phyloP scores from a whole-genome alignment of 23 tunicate genomes.

The Styela plicata region DNA sequence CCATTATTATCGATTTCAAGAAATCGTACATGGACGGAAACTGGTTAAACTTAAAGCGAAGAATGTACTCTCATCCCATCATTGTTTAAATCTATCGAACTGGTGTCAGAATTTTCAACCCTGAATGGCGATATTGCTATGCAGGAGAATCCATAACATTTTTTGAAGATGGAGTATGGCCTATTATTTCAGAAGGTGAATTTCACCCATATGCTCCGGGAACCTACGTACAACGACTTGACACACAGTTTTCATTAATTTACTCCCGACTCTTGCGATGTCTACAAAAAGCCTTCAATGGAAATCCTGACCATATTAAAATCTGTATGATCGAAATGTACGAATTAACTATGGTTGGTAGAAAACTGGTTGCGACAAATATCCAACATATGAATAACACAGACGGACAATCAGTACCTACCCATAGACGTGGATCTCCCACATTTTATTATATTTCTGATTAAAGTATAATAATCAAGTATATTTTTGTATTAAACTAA shows the following conservation, averaged over 20 bases:
- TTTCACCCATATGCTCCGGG: constrained; percentile 6
- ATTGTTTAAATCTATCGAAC: constrained; percentile 9
- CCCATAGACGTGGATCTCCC: neutral
- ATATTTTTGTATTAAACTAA: too few relatives aligned
- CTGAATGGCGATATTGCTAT: constrained; percentile 25
- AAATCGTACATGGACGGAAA: constrained; percentile 38
- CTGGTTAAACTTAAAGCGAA: neutral
- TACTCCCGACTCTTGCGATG: constrained; percentile 33
- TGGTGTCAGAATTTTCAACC: constrained; percentile 7
- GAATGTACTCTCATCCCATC: neutral
- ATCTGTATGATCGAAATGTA: constrained; percentile 38
- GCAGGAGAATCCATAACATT: constrained; percentile 28
- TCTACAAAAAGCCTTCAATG: constrained; percentile 24
- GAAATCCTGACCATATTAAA: constrained; percentile 17
- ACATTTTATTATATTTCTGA: neutral
- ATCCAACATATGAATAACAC: neutral
- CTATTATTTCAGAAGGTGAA: constrained; percentile 25
- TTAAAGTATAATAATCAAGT: too few relatives aligned
- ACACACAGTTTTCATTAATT: constrained; percentile 19
- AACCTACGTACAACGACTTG: constrained; percentile 12
- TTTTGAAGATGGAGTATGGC: constrained; percentile 43
- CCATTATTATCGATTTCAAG: constrained; percentile 40
- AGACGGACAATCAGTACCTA: neutral
- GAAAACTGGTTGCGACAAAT: constrained; percentile 18
- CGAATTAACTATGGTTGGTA: constrained; percentile 42